Conservation (phyloP, 2,113 vertebrate genomes). For the Channa argus region DNA sequence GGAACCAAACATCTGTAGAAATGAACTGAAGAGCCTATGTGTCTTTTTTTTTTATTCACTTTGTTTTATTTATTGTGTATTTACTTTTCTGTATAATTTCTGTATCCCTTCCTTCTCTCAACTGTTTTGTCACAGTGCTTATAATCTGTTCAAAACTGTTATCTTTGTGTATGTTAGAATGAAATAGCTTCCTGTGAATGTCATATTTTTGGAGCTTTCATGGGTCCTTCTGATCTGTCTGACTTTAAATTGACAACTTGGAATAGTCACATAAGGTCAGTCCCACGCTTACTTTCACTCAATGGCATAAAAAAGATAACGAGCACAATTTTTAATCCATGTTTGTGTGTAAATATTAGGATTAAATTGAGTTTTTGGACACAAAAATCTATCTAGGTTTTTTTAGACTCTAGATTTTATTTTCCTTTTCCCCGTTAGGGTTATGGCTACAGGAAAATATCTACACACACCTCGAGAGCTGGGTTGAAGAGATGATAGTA, state of each 20-base stretch:
- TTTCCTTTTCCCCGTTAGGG: neutral
- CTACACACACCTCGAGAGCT: constrained; percentile 16
- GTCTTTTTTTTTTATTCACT: constrained; percentile 9
- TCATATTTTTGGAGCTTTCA: constrained; percentile 10
- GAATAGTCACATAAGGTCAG: too few species aligned
- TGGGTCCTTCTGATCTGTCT: constrained; percentile 61
- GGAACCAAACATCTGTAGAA: constrained; percentile 78
- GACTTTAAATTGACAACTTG: neutral
- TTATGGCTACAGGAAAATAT: neutral
- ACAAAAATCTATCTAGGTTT: neutral
- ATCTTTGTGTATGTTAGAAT: constrained; percentile 7
- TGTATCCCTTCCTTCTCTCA: constrained; percentile 12
- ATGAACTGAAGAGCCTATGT: constrained; percentile 2
- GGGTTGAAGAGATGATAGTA: constrained; percentile 32
- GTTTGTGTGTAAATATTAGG: too few species aligned
- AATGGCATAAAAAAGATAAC: neutral
- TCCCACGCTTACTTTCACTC: too few species aligned
- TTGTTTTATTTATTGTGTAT: constrained; percentile 11
- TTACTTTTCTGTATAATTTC: constrained; percentile 19
- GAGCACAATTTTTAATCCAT: constrained; percentile 31
- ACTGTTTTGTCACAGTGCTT: neutral
- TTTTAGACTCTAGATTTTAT: neutral
- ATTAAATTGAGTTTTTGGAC: neutral
- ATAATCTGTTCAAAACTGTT: constrained; percentile 3
- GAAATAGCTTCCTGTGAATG: constrained; percentile 32